Conservation (phyloP, 2,888 invertebrate species). For the Pyralis farinalis region DNA sequence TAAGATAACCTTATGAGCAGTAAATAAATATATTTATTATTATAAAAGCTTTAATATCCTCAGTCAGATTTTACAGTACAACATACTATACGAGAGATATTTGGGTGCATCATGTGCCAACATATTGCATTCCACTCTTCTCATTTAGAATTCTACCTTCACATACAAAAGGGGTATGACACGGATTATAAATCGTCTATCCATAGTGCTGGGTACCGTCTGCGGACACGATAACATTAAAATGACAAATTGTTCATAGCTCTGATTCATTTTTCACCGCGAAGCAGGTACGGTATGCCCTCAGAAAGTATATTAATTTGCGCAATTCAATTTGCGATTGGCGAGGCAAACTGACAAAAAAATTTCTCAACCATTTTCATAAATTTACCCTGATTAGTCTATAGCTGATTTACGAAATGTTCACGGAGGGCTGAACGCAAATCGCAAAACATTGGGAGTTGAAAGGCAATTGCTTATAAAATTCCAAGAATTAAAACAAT, state of each 20-base stretch:
- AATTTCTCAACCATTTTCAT: constrained; percentile 31
- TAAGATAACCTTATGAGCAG: no score
- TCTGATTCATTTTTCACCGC: constrained; percentile 62
- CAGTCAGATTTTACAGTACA: constrained; percentile 15
- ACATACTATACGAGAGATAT: constrained; percentile 33
- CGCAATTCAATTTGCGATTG: constrained; percentile 43
- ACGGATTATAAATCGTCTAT: constrained; percentile 55
- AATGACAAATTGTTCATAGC: constrained; percentile 67
- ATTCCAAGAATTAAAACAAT: constrained; percentile 11
- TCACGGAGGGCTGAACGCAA: constrained; percentile 11
- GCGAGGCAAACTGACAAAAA: constrained; percentile 34
- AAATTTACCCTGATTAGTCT: constrained; percentile 28
- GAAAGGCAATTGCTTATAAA: constrained; percentile 19
- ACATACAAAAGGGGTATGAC: constrained; percentile 49
- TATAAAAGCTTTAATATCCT: no score
- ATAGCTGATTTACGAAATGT: no score
- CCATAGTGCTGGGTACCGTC: constrained; percentile 42
- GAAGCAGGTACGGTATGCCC: constrained; percentile 48
- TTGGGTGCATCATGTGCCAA: constrained; percentile 29
- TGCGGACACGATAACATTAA: constrained; percentile 62
- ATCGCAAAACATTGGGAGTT: constrained; percentile 17
- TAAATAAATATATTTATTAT: no score
- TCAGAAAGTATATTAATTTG: constrained; percentile 43
- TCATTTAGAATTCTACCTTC: constrained; percentile 39
- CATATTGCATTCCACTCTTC: constrained; percentile 51